phyloP scores from a whole-genome alignment of 1,140 invertebrate genomes.

The Drosophila rufa region DNA sequence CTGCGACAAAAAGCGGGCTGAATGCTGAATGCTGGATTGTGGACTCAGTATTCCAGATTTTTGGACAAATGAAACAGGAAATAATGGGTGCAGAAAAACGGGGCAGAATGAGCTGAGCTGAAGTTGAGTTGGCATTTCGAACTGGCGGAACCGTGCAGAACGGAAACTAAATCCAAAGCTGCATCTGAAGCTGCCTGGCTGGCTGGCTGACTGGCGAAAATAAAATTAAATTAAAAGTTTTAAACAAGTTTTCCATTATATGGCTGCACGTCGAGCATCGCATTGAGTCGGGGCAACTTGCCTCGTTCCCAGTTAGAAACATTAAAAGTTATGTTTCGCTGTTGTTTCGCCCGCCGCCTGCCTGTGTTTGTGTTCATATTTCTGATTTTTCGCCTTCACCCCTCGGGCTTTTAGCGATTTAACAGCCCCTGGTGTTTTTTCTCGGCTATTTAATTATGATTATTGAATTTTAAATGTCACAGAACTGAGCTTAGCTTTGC shows the following conservation, averaged over 20 bases:
- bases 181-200: conserved; percentile 29
- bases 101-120: neutral
- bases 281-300: conserved; percentile 51
- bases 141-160: conserved; percentile 19
- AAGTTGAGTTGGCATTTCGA: conserved; percentile 27
- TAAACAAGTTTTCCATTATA: conserved; percentile 81
- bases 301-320: conserved; percentile 64
- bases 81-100: conserved; percentile 26
- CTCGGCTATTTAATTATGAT: conserved; percentile 70
- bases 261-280: conserved; percentile 40
- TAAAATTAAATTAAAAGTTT: conserved; percentile 83
- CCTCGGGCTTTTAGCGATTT: conserved; percentile 21
- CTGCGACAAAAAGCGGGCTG: conserved; percentile 31
- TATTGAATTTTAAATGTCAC: conserved; percentile 76
- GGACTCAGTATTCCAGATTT: conserved; percentile 12
- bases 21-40: conserved; percentile 4
- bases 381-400: conserved; percentile 39
- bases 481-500: conserved; percentile 28
- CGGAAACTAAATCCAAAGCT: conserved; percentile 46
- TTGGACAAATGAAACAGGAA: conserved; percentile 37
- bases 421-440: conserved; percentile 35
- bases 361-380: conserved; percentile 44
- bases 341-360: conserved; percentile 24
- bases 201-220: conserved; percentile 55
- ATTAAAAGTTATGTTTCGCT: conserved; percentile 65